phyloP scores from a whole-genome alignment of 2,888 invertebrate genomes.

The Agonopterix subpropinquella region DNA sequence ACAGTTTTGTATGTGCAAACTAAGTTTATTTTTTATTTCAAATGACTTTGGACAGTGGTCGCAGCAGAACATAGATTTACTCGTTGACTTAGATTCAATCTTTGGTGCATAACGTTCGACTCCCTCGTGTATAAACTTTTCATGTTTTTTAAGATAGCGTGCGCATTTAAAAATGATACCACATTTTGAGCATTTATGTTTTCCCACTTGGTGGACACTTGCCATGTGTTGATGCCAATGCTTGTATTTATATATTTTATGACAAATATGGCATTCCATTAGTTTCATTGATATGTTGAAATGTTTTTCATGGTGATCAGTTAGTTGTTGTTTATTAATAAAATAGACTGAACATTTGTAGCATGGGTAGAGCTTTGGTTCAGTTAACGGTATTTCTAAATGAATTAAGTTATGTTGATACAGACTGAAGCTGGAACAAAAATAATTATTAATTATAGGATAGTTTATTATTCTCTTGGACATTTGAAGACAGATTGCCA shows the following conservation, averaged over 20 bases:
- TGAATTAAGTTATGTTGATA: constrained; percentile 20
- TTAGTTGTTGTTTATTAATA: background rate
- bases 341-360: constrained; percentile 7
- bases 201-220: background rate
- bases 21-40: constrained; percentile 7
- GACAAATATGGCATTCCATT: constrained; percentile 11
- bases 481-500: too few relatives aligned
- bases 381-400: constrained; percentile 13
- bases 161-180: constrained; percentile 15
- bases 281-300: background rate
- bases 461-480: too few relatives aligned
- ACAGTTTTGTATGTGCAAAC: constrained; percentile 19
- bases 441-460: too few relatives aligned
- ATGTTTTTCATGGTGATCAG: background rate
- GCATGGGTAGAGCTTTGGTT: constrained; percentile 13
- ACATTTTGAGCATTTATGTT: constrained; percentile 7
- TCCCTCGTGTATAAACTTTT: background rate
- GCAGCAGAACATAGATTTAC: constrained; percentile 9
- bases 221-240: constrained; percentile 20
- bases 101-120: background rate
- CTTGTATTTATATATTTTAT: constrained; percentile 16
- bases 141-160: constrained; percentile 16
- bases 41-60: constrained; percentile 17
- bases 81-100: background rate
- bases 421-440: constrained; percentile 16